Conservation (phyloP, 2,113 vertebrate species). For the Brachirus orientalis region DNA sequence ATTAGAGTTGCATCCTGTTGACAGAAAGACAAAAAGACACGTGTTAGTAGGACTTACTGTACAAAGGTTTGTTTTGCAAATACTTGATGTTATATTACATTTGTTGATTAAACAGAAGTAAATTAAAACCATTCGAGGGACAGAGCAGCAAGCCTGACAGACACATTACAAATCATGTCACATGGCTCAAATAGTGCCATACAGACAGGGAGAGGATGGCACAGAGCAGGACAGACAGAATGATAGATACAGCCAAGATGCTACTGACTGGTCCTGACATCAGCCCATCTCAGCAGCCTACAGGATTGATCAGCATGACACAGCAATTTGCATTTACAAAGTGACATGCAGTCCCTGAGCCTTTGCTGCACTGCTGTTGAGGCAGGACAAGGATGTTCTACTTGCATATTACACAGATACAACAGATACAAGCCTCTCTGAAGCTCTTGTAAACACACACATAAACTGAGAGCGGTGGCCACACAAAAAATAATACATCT, state of each 20-base stretch:
- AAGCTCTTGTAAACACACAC: conserved; percentile 2
- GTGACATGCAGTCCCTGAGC: conserved; percentile 46
- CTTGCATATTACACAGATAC: conserved; percentile 19
- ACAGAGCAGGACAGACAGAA: conserved; percentile 11
- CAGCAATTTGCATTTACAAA: conserved; percentile 66
- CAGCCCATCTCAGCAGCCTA: conserved; percentile 64
- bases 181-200: conserved; percentile 4
- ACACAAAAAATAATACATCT: conserved; percentile 20
- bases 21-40: conserved; percentile 35
- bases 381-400: conserved; percentile 43
- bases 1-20: conserved; percentile 53
- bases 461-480: conserved; percentile 8
- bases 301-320: conserved; percentile 71
- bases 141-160: background rate
- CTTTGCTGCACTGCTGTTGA: conserved; percentile 50
- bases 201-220: background rate
- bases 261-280: conserved; percentile 51
- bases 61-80: conserved; percentile 26
- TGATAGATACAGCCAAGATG: conserved; percentile 24
- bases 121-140: conserved; percentile 8
- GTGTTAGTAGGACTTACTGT: conserved; percentile 10
- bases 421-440: background rate
- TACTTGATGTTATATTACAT: background rate
- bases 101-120: background rate
- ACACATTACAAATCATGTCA: conserved; percentile 1